These are phyloP conservation scores for Meteorus cinctellus DNA, from an alignment of 2,888 invertebrate species.

Conservation along the genomic window DNA sequence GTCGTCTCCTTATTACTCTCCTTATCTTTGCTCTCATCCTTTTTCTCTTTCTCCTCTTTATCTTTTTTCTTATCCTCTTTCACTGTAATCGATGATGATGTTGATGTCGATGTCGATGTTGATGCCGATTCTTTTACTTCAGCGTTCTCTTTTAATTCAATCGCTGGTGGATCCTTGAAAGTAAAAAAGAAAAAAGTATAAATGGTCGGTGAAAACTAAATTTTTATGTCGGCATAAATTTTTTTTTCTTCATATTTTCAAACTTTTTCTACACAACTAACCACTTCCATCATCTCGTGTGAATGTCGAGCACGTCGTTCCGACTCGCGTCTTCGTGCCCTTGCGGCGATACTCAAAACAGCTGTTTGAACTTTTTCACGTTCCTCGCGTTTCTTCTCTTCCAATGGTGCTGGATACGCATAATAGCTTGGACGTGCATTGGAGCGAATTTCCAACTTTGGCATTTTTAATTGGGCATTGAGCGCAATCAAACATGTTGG, in stretches of 20 bases:
- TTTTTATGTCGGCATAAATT: slow-evolving; percentile 2
- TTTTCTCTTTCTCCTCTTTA: slow-evolving; percentile 73
- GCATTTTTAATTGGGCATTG: slow-evolving; percentile 94
- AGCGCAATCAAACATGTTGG: slow-evolving; percentile 96
- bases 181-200: slow-evolving; percentile 36
- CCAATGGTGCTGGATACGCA: slow-evolving; percentile 96
- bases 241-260: slow-evolving; percentile 7
- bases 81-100: slow-evolving; percentile 36
- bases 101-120: slow-evolving; percentile 14
- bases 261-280: slow-evolving; percentile 61
- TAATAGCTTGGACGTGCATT: slow-evolving; percentile 95
- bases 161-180: slow-evolving; percentile 63
- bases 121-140: slow-evolving; percentile 64
- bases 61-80: slow-evolving; percentile 68
- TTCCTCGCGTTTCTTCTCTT: slow-evolving; percentile 98
- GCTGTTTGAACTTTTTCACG: slow-evolving; percentile 98
- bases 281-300: slow-evolving; percentile 92
- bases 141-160: slow-evolving; percentile 64
- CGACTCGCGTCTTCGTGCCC: slow-evolving; percentile 89
- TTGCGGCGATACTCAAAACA: slow-evolving; percentile 96
- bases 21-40: slow-evolving; percentile 68
- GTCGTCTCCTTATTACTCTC: slow-evolving; percentile 70
- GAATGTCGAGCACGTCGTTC: slow-evolving; percentile 78
- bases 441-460: slow-evolving; percentile 92
- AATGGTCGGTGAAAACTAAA: slow-evolving; percentile 3